These are phyloP conservation scores for Stegana nigrithorax DNA, from an alignment of 2,888 invertebrate species.

Conservation along the genomic window DNA sequence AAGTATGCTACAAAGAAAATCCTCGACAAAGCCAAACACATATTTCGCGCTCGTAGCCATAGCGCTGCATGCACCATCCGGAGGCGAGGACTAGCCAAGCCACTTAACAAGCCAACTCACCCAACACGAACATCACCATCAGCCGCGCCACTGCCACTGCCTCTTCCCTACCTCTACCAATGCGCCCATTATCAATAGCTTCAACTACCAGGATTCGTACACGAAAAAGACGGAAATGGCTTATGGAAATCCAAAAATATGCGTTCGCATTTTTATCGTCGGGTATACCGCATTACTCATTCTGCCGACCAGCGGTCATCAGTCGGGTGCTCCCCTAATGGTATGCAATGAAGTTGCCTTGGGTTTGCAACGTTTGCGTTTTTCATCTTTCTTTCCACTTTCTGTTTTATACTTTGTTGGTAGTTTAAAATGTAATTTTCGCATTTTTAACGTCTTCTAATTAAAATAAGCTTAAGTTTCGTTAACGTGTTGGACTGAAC, in stretches of 20 bases:
- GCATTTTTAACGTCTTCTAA: constrained; percentile 52
- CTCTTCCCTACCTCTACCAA: too few relatives aligned
- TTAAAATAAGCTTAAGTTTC: constrained; percentile 62
- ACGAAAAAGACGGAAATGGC: constrained; percentile 2
- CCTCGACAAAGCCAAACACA: constrained; percentile 53
- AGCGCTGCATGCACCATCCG: background rate
- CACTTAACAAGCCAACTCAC: constrained; percentile 8
- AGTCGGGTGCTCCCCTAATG: background rate
- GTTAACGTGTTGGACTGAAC: constrained; percentile 30
- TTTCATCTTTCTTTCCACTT: constrained; percentile 21
- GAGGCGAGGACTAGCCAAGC: constrained; percentile 1
- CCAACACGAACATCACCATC: constrained; percentile 30
- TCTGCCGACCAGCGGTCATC: background rate
- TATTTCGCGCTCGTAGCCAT: constrained; percentile 38
- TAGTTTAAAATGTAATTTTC: constrained; percentile 57
- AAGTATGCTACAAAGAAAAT: constrained; percentile 23
- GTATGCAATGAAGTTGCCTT: background rate
- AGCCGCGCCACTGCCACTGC: too few relatives aligned
- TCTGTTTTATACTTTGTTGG: constrained; percentile 29
- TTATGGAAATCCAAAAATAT: constrained; percentile 56
- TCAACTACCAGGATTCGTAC: too few relatives aligned
- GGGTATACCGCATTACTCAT: background rate
- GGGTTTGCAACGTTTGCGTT: background rate
- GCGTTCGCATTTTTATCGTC: constrained; percentile 42
- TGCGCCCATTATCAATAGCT: too few relatives aligned